phyloP scores from a whole-genome alignment of 2,888 invertebrate species.

The Pachliopta kotzebuea region DNA sequence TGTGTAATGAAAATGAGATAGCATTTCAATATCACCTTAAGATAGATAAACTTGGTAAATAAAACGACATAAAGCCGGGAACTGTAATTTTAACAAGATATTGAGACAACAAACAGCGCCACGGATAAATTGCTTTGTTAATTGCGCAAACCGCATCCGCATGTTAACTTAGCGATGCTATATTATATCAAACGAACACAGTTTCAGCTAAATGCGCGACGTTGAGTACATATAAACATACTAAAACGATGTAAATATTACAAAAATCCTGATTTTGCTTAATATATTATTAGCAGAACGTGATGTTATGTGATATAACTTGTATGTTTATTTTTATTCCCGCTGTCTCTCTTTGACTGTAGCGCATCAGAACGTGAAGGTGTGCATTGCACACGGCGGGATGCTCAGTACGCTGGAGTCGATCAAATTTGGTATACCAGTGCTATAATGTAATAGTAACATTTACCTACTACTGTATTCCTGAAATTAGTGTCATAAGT shows the following conservation, averaged over 20 bases:
- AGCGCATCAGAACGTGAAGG: slow-evolving; percentile 47
- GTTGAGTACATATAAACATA: neutral
- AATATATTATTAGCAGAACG: too few relatives aligned
- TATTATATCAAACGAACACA: slow-evolving; percentile 11
- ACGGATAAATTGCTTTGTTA: slow-evolving; percentile 22
- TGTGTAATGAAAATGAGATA: neutral
- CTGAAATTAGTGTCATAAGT: too few relatives aligned
- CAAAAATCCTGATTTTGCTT: too few relatives aligned
- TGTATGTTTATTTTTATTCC: too few relatives aligned
- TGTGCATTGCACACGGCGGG: slow-evolving; percentile 51
- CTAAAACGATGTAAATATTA: neutral
- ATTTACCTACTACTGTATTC: too few relatives aligned
- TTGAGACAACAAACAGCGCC: slow-evolving; percentile 23
- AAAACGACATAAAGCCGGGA: neutral
- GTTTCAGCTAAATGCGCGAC: neutral
- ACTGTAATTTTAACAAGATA: slow-evolving; percentile 18
- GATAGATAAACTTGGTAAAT: slow-evolving; percentile 1
- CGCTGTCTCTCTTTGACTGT: neutral
- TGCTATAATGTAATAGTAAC: too few relatives aligned
- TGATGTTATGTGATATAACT: too few relatives aligned
- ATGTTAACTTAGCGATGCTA: slow-evolving; percentile 14
- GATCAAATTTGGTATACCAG: slow-evolving; percentile 47
- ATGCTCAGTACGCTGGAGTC: slow-evolving; percentile 46
- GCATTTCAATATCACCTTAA: neutral
- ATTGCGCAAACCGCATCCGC: slow-evolving; percentile 26